phyloP scores from a whole-genome alignment of 2,888 invertebrate species.

The Cerastoderma edule region DNA sequence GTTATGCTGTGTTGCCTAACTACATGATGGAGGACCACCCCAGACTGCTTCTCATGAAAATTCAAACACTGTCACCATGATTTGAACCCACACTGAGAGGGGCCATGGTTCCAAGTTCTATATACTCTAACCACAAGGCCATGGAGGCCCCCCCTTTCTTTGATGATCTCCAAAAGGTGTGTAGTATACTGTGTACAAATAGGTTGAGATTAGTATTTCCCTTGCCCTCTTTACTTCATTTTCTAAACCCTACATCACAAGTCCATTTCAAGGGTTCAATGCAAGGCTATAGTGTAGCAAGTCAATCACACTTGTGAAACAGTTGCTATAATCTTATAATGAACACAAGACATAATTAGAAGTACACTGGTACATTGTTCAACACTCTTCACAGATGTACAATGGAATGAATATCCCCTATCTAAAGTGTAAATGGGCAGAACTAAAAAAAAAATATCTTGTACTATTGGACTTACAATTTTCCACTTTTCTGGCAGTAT shows the following conservation, averaged over 20 bases:
- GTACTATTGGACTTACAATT: constrained; percentile 86
- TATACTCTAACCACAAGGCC: too few relatives aligned
- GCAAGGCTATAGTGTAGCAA: not conserved
- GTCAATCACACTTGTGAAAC: not conserved
- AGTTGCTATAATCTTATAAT: too few relatives aligned
- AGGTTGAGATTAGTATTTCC: too few relatives aligned
- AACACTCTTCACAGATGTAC: not conserved
- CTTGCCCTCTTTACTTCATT: too few relatives aligned
- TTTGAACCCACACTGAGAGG: too few relatives aligned
- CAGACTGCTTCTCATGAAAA: too few relatives aligned
- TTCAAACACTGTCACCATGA: too few relatives aligned
- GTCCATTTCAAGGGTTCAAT: not conserved
- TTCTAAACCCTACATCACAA: too few relatives aligned
- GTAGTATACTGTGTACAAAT: too few relatives aligned
- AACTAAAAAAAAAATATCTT: not conserved
- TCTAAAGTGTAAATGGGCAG: not conserved
- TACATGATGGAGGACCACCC: not conserved
- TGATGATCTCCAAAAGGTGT: too few relatives aligned
- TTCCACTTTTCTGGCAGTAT: constrained; percentile 99
- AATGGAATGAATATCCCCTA: not conserved
- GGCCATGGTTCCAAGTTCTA: too few relatives aligned
- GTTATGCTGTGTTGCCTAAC: not conserved
- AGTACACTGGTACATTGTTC: not conserved
- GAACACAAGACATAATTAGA: not conserved
- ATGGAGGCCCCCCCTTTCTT: too few relatives aligned